phyloP scores from a whole-genome alignment of 1,140 invertebrate genomes.

The Meloidogyne floridensis region DNA sequence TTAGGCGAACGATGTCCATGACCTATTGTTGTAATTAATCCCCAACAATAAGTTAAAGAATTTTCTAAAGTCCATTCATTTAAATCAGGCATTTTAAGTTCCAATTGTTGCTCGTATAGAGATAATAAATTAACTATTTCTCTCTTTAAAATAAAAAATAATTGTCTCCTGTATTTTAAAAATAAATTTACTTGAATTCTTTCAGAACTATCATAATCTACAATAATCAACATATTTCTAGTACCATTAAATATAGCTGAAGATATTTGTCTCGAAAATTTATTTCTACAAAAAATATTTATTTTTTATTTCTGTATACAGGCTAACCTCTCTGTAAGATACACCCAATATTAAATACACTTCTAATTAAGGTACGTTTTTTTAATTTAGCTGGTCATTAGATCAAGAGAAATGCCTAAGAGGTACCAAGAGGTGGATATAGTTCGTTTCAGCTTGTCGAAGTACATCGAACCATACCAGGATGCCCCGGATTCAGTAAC shows the following conservation, averaged over 20 bases:
- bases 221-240: slow-evolving; percentile 44
- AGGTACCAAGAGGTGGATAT: no score
- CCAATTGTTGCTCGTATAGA: slow-evolving; percentile 39
- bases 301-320: no score
- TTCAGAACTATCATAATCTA: slow-evolving; percentile 41
- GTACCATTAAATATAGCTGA: slow-evolving; percentile 44
- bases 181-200: slow-evolving; percentile 31
- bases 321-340: no score
- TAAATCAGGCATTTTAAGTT: slow-evolving; percentile 34
- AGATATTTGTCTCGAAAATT: slow-evolving; percentile 47
- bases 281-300: slow-evolving; percentile 28
- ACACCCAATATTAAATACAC: no score
- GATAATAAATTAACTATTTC: slow-evolving; percentile 28
- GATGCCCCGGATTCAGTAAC: no score
- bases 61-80: slow-evolving; percentile 48
- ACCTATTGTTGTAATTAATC: slow-evolving; percentile 44
- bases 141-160: slow-evolving; percentile 20
- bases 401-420: no score
- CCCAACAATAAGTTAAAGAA: slow-evolving; percentile 48
- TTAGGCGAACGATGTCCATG: slow-evolving; percentile 44
- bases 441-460: no score
- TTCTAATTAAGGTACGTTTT: no score
- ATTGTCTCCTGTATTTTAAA: no score
- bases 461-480: no score
- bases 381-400: no score